Base-by-base conservation (phyloP, 2,113 vertebrate species). In the Sprattus sprattus region DNA sequence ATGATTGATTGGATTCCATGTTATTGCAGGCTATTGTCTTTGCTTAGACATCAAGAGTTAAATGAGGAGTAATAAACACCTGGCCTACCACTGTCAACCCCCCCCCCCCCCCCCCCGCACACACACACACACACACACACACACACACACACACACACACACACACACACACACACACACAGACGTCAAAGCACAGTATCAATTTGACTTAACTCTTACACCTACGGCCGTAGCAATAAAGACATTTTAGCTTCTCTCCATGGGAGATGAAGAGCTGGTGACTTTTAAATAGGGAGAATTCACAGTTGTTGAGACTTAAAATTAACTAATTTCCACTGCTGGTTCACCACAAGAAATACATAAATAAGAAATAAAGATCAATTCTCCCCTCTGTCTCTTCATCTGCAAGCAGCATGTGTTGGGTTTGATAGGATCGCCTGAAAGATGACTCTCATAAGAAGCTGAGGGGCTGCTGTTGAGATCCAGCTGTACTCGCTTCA, bases 381-480 rank as follows among this genome's bases (percentile, higher is more conserved):
- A 39, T 78, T 39, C 32, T 32, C 71, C 11, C n/a, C 60, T 25
- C 20, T 25, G 4, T 20, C 71, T 78, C 71, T 78, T 78, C 71
- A 39, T 78, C 71, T 78, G 71, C 16, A 39, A 78, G 71, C 71
- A 44, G 71, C 71, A 78, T 78, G 71, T 78, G 71, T 78, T 78
- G 25, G 39, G 25, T 78, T 78, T 46, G 86, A 88, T 83, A 57
- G 85, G 84, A 89, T 87, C 88, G 83, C 88, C 85, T 83, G 52
- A 84, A 87, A 88, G 86, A 87, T 90, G 87, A 89, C 89, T 87
- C 83, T 90, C 87, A 89, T 85, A 81, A 88, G 50, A 83, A 44
- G 85, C 86, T 86, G 86, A 89, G 92, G 89, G 88, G 89, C 89
- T 93, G 90, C 89, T 89, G 89, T 92, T 90, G 90, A 92, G 89